Evolutionary conservation across 2,797 vertebrate species (phyloP).

Genomic region (Ambastaia sidthimunki): DNA sequence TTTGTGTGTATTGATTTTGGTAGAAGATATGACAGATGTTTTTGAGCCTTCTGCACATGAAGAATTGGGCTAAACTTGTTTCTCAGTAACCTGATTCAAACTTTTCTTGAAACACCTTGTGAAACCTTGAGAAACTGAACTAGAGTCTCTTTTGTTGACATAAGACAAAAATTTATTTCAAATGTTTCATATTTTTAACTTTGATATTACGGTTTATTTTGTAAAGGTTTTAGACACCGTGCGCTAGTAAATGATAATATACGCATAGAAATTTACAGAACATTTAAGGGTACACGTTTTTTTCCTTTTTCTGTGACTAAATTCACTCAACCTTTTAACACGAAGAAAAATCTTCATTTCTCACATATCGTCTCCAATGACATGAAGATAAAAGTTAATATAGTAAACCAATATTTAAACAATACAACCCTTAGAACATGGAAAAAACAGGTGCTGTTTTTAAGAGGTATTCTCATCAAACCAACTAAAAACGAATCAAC

Average conservation of each 20-base stretch:
- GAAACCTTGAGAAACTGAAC: slow-evolving; percentile 43
- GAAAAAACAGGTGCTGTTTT: slow-evolving; percentile 70
- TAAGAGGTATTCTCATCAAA: slow-evolving; percentile 63
- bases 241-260: slow-evolving; percentile 81
- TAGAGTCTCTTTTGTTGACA: slow-evolving; percentile 51
- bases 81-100: background rate
- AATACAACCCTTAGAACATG: slow-evolving; percentile 79
- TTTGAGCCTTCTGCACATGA: no score
- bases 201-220: slow-evolving; percentile 78
- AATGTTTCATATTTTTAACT: slow-evolving; percentile 53
- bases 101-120: background rate
- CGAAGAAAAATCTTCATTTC: slow-evolving; percentile 72
- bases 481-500: slow-evolving; percentile 50
- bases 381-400: slow-evolving; percentile 77
- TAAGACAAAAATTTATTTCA: slow-evolving; percentile 63
- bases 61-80: no score
- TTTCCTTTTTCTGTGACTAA: slow-evolving; percentile 59
- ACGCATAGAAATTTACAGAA: slow-evolving; percentile 81
- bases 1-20: no score
- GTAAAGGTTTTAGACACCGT: slow-evolving; percentile 82
- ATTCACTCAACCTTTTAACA: slow-evolving; percentile 74
- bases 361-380: slow-evolving; percentile 67
- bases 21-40: no score
- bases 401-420: slow-evolving; percentile 78
- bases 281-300: slow-evolving; percentile 75